A percentile compares a stretch with the other conserved stretches of the same genome.
Evolutionary conservation across 2,797 vertebrate species (phyloP).

Genomic region (Chelon labrosus): DNA sequence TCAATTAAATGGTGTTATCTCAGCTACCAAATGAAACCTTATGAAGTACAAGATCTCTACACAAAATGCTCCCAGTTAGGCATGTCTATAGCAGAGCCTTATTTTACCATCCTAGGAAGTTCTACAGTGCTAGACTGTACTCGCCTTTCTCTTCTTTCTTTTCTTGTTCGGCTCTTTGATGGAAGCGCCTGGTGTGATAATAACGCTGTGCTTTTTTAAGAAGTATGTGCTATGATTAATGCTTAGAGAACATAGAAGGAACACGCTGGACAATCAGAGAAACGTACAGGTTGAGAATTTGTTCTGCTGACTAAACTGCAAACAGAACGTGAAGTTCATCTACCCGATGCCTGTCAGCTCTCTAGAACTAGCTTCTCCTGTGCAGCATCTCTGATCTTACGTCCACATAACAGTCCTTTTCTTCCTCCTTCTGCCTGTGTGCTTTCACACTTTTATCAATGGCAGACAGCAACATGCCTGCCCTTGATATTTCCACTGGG

Average conservation of each 20-base stretch:
- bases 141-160: conserved; percentile 17
- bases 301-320: conserved; percentile 23
- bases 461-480: conserved; percentile 21
- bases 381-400: conserved; percentile 10
- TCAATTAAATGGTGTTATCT: background rate
- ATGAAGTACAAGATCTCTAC: background rate
- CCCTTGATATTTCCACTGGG: conserved; percentile 34
- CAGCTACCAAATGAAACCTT: conserved; percentile 9
- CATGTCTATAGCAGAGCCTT: background rate
- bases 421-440: background rate
- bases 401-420: background rate
- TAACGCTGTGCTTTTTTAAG: conserved; percentile 34
- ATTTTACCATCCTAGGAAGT: background rate
- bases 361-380: background rate
- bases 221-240: conserved; percentile 30
- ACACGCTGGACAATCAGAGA: conserved; percentile 19
- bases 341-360: background rate
- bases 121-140: conserved; percentile 16
- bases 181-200: conserved; percentile 55
- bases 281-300: conserved; percentile 24
- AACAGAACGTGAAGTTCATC: conserved; percentile 18
- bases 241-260: conserved; percentile 10
- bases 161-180: conserved; percentile 60
- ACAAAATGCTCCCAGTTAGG: conserved; percentile 8
- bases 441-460: conserved; percentile 8